phyloP scores from a whole-genome alignment of 2,888 invertebrate genomes.

The Dione juno region DNA sequence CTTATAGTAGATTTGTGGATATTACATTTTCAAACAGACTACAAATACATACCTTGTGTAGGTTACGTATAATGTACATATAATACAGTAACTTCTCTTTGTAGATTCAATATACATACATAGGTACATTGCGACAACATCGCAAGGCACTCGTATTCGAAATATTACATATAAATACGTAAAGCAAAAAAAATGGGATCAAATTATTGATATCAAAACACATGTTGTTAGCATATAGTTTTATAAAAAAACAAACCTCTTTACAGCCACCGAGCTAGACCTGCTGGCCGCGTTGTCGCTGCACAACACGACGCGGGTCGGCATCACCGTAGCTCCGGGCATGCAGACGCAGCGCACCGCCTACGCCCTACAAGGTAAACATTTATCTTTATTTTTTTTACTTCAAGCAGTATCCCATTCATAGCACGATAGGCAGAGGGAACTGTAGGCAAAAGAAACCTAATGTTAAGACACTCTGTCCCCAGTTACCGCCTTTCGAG shows the following conservation, averaged over 20 bases:
- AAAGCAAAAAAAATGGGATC: too few relatives aligned
- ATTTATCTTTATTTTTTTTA: not conserved
- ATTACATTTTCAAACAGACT: too few relatives aligned
- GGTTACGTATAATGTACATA: too few relatives aligned
- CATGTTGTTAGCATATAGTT: too few relatives aligned
- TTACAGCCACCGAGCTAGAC: constrained; percentile 89
- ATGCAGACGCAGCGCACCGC: constrained; percentile 88
- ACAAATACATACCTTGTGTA: too few relatives aligned
- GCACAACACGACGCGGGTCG: constrained; percentile 89
- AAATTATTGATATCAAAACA: too few relatives aligned
- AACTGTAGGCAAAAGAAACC: too few relatives aligned
- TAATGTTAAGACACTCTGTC: too few relatives aligned
- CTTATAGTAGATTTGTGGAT: not conserved
- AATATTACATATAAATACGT: too few relatives aligned
- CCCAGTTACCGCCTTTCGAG: too few relatives aligned
- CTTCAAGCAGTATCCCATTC: too few relatives aligned
- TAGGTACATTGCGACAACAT: not conserved
- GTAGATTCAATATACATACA: not conserved
- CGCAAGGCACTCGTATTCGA: not conserved
- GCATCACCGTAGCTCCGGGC: constrained; percentile 86
- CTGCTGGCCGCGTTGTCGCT: constrained; percentile 90
- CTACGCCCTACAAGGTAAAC: constrained; percentile 87
- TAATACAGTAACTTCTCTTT: not conserved
- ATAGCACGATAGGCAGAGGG: too few relatives aligned
- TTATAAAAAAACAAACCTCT: constrained; percentile 36